These are phyloP conservation scores for Heliconius aoede DNA, from an alignment of 2,888 invertebrate species.

Conservation along the genomic window DNA sequence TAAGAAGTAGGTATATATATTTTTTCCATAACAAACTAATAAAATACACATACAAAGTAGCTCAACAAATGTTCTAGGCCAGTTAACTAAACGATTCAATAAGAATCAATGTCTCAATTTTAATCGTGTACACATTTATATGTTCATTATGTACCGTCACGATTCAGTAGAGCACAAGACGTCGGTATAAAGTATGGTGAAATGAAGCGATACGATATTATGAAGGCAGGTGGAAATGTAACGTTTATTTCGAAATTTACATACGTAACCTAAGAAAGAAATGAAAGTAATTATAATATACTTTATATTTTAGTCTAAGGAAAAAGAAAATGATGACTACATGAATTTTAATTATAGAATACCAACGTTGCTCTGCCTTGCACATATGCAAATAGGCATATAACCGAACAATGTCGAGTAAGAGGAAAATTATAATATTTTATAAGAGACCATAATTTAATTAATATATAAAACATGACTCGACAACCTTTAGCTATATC, in stretches of 20 bases:
- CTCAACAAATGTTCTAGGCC: constrained; percentile 32
- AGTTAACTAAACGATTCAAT: constrained; percentile 43
- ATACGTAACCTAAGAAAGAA: constrained; percentile 41
- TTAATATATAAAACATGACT: constrained; percentile 27
- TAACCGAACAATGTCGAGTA: constrained; percentile 40
- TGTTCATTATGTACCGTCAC: constrained; percentile 47
- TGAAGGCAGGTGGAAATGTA: constrained; percentile 43
- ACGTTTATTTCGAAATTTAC: constrained; percentile 43
- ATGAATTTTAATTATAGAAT: constrained; percentile 3
- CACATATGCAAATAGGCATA: constrained; percentile 41
- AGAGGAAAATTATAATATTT: constrained; percentile 45
- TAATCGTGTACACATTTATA: constrained; percentile 44
- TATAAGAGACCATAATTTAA: constrained; percentile 30
- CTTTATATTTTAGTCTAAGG: neutral
- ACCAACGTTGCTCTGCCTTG: constrained; percentile 43
- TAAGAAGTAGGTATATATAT: too few relatives aligned
- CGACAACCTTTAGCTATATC: constrained; percentile 29
- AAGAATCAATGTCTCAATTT: constrained; percentile 50
- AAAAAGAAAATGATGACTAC: neutral
- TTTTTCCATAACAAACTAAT: constrained; percentile 21
- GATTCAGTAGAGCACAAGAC: constrained; percentile 44
- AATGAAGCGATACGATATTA: constrained; percentile 46
- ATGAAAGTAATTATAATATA: constrained; percentile 44
- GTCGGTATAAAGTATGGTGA: constrained; percentile 40
- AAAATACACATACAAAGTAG: constrained; percentile 9